These are phyloP conservation scores for Pluvialis apricaria DNA, from an alignment of 2,113 vertebrate genomes.

Conservation along the genomic window DNA sequence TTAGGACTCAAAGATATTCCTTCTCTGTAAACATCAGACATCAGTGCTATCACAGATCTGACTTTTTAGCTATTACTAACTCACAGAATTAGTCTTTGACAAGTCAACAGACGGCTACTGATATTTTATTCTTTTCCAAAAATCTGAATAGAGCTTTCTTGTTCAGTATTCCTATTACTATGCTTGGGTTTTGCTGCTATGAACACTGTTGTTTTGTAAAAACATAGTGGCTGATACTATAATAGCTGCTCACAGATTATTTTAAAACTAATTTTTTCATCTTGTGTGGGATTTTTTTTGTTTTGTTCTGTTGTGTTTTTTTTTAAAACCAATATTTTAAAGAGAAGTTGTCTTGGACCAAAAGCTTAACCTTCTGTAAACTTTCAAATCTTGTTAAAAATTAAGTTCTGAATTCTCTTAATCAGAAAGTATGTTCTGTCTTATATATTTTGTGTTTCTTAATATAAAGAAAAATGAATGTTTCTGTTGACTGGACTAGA, in stretches of 20 bases:
- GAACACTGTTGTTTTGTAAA: neutral
- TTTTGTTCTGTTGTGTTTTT: no score
- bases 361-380: neutral
- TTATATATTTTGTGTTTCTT: neutral
- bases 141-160: neutral
- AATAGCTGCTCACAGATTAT: neutral
- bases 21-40: neutral
- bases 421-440: neutral
- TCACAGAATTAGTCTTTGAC: neutral
- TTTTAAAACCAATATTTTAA: neutral
- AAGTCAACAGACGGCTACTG: neutral
- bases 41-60: neutral
- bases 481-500: neutral
- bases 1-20: neutral
- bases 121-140: neutral
- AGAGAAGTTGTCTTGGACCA: neutral
- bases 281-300: no score
- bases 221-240: neutral
- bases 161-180: neutral
- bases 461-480: neutral
- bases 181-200: neutral
- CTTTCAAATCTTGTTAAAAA: neutral
- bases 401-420: neutral
- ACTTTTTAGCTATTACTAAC: neutral
- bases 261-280: neutral